Percentiles rank a stretch among this genome's conserved stretches.
Conservation (phyloP, 2,797 vertebrate species). For the Phyllotis vaccarum region DNA sequence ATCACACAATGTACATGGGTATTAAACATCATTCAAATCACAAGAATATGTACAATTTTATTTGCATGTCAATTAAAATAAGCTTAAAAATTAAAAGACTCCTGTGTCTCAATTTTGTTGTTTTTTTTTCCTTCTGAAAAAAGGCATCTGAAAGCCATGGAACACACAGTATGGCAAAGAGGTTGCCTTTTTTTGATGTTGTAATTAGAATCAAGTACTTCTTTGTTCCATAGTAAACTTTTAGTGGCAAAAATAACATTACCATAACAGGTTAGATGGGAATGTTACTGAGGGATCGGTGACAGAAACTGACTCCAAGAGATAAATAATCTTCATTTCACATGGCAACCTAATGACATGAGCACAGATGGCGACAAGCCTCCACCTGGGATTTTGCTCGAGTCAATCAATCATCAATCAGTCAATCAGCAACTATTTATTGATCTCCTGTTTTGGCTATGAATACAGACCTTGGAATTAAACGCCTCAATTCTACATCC, state of each 20-base stretch:
- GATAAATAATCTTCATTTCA: slow-evolving; percentile 78
- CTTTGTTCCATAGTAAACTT: slow-evolving; percentile 74
- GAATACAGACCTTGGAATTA: slow-evolving; percentile 69
- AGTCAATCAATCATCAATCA: slow-evolving; percentile 70
- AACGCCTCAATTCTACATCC: slow-evolving; percentile 64
- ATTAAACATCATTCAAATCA: too few species aligned
- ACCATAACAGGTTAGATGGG: slow-evolving; percentile 72
- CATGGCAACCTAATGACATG: slow-evolving; percentile 78
- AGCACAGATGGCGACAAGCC: slow-evolving; percentile 75
- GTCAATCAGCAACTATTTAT: slow-evolving; percentile 77
- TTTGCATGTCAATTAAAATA: background rate
- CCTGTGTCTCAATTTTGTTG: background rate
- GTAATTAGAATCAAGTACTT: slow-evolving; percentile 63
- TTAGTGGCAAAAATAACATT: slow-evolving; percentile 77
- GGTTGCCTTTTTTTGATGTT: background rate
- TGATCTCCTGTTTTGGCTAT: slow-evolving; percentile 73
- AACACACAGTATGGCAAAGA: background rate
- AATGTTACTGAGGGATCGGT: slow-evolving; percentile 75
- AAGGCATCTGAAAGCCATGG: background rate
- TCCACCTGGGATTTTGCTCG: slow-evolving; percentile 68
- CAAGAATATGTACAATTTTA: background rate
- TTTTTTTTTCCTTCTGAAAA: too few species aligned
- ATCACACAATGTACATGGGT: too few species aligned
- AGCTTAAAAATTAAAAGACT: background rate
- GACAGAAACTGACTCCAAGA: slow-evolving; percentile 76